Evolutionary conservation across 2,797 vertebrate species (phyloP), one percentile per base, ranked within the genome.

Genomic region (Sphenopsis melanotis): DNA sequence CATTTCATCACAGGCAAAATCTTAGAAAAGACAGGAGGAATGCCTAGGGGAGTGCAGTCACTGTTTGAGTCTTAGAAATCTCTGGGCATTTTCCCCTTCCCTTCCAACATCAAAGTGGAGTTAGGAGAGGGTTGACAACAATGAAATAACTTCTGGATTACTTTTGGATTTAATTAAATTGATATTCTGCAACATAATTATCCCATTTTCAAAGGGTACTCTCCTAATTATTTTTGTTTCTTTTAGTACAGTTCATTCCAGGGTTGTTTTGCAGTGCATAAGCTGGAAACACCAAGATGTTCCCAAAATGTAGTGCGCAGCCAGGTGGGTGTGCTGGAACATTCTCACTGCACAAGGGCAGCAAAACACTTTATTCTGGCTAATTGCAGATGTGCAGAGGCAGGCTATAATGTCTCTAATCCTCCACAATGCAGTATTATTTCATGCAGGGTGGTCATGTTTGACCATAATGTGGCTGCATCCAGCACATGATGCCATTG

Each of bases 381-480:
- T 75, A 66, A 74, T 41, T 57, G 36, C 8, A 53, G 34, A 34
- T 7, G 61, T 65, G 39, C 50, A 80, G 50, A 69, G 24, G 29
- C 37, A 65, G 46, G 23, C 20, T 15, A 11, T 34, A 16, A 23
- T 23, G 14, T 15, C 21, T 53, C 21, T 27, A 65, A 63, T 30
- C 11, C 57, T 32, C 23, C 24, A 47, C 11, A 71, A 69, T 26
- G 6, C 11, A 80, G 34, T 7, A 8, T 59, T 57, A 36, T 52
- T 74, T 53, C 6, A 15, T 20, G 21, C 22, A 87, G 44, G 9
- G 44, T n/a, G 17, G 24, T 34, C 9, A 10, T 19, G 27, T 70
- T 30, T 47, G 34, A 27, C 52, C 0, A 3, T 5, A 29, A 8
- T 0, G 11, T 16, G 46, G 12, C 12, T 53, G 20, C 17, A 37